Conservation (phyloP, 2,113 vertebrate species). For the Gymnogyps californianus region DNA sequence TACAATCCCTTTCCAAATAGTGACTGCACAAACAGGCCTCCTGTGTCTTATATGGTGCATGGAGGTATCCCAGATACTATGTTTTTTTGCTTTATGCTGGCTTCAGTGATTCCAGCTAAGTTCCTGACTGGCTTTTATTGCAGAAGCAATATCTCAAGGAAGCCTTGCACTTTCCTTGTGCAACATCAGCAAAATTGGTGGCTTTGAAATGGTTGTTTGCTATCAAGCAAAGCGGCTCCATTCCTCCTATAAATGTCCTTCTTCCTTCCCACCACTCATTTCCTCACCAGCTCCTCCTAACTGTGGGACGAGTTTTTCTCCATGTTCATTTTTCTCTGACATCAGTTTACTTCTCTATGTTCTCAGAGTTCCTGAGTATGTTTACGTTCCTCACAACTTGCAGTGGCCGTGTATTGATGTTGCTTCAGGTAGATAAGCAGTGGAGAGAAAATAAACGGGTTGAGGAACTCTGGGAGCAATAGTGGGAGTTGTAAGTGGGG, state of each 20-base stretch:
- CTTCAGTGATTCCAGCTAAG: neutral
- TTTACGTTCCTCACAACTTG: neutral
- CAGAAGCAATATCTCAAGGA: neutral
- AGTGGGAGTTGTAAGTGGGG: neutral
- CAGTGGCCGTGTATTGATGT: neutral
- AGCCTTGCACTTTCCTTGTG: neutral
- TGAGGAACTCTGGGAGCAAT: neutral
- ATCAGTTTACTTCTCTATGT: neutral
- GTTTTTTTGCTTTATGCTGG: neutral
- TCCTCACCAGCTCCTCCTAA: neutral
- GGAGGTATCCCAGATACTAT: neutral
- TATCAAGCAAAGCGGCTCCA: neutral
- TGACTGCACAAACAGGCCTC: neutral
- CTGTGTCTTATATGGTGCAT: fast-evolving
- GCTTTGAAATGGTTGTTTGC: neutral
- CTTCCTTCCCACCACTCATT: neutral
- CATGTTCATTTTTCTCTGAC: neutral
- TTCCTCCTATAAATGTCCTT: neutral
- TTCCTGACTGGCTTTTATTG: neutral
- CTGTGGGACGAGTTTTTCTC: neutral
- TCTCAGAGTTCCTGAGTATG: neutral
- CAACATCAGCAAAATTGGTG: neutral
- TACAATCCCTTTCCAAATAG: neutral
- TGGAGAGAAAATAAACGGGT: neutral
- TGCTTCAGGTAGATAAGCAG: neutral